Evolutionary conservation across 64 coral and sea anemone species (phyloP).

Genomic region (Actinia equina): DNA sequence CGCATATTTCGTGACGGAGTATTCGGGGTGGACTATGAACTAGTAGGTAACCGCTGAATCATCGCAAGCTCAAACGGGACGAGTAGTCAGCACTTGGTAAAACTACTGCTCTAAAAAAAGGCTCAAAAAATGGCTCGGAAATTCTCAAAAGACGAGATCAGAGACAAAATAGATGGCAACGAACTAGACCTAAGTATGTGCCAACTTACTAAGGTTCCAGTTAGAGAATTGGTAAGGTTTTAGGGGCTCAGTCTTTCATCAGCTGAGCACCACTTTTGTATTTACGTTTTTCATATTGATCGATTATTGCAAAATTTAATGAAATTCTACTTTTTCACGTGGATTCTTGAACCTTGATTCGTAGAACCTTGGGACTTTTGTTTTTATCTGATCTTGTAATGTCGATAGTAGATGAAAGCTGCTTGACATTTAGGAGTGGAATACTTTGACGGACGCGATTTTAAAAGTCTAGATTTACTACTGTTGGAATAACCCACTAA

Average conservation of each 20-base stretch:
- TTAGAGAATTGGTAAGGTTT: conserved; percentile 82
- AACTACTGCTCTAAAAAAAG: neutral
- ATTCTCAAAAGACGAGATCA: conserved; percentile 86
- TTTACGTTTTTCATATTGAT: neutral
- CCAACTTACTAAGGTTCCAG: conserved; percentile 86
- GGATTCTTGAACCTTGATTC: too few relatives aligned
- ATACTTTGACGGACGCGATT: neutral
- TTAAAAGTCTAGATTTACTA: neutral
- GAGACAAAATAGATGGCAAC: conserved; percentile 84
- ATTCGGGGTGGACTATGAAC: neutral
- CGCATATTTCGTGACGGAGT: neutral
- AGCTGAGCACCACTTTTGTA: neutral
- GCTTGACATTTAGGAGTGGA: neutral
- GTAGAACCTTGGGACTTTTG: neutral
- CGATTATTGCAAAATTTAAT: conserved; percentile 19
- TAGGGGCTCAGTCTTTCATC: conserved; percentile 1
- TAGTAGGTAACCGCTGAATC: neutral
- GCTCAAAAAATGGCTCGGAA: conserved; percentile 62
- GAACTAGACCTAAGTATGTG: conserved; percentile 92
- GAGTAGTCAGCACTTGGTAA: neutral
- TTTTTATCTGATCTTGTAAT: neutral
- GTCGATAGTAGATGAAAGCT: neutral
- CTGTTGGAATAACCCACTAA: neutral
- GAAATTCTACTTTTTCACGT: neutral
- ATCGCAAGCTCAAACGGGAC: conserved; percentile 11